Evolutionary conservation across 2,113 vertebrate genomes (phyloP).

Genomic region (Urocynchramus pylzowi): DNA sequence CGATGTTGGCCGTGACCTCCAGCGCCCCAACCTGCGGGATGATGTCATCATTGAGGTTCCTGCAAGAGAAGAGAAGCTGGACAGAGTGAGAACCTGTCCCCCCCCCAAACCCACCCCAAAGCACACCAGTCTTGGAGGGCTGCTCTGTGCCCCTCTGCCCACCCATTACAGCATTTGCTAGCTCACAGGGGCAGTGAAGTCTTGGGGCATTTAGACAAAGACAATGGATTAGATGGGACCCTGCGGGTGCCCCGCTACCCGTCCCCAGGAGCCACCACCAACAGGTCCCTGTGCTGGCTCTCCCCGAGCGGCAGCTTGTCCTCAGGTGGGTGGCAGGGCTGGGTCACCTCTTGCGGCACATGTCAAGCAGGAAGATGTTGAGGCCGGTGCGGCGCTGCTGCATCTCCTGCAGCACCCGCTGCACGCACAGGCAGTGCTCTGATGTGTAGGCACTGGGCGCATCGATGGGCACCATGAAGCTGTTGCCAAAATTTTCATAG

Average conservation of each 20-base stretch:
- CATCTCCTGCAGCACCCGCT: conserved; percentile 80
- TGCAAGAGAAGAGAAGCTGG: conserved; percentile 17
- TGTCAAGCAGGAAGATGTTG: conserved; percentile 86
- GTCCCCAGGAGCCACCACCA: background rate
- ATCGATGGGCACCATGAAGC: conserved; percentile 88
- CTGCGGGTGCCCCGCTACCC: rapidly evolving
- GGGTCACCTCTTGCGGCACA: conserved; percentile 84
- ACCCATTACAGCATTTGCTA: rapidly evolving
- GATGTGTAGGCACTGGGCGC: conserved; percentile 80
- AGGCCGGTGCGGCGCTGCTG: conserved; percentile 82
- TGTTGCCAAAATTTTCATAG: conserved; percentile 88
- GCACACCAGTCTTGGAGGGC: too few relatives aligned
- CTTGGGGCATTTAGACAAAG: background rate
- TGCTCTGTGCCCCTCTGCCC: background rate
- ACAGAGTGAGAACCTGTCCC: background rate
- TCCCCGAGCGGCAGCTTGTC: rapidly evolving
- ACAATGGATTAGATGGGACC: background rate
- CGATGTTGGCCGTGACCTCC: conserved; percentile 85
- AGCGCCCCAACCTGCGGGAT: conserved; percentile 75
- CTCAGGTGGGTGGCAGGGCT: rapidly evolving
- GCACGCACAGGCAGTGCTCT: conserved; percentile 82
- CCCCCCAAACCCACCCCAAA: background rate
- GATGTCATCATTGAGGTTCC: conserved; percentile 80
- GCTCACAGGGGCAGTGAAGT: background rate
- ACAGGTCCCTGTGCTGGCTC: background rate